Percentiles rank a stretch among this genome's conserved stretches.
These are phyloP conservation scores for Arizona elegans DNA, from an alignment of 2,113 vertebrate genomes.

Conservation along the genomic window DNA sequence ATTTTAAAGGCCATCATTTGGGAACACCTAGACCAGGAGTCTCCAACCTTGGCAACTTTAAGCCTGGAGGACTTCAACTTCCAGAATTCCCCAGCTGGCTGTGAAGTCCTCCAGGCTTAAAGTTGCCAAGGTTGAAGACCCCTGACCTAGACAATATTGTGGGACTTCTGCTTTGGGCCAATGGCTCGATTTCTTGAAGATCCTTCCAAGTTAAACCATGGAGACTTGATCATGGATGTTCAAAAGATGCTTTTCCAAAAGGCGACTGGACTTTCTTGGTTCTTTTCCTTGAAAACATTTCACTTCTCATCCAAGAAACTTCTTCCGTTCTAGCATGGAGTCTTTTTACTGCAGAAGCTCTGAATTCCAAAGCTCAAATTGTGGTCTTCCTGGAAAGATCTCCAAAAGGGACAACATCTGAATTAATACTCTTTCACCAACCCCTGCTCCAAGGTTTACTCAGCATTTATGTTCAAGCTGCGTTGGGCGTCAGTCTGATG, in stretches of 20 bases:
- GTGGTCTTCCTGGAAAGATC: background rate
- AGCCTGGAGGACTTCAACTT: no score
- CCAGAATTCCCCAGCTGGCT: no score
- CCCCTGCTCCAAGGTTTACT: slow-evolving; percentile 39
- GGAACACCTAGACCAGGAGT: background rate
- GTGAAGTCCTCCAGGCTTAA: no score
- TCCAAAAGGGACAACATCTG: background rate
- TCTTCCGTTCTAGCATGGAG: background rate
- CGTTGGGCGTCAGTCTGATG: background rate
- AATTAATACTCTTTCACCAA: slow-evolving; percentile 32
- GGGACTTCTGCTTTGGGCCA: no score
- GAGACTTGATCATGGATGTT: no score
- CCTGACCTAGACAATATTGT: background rate
- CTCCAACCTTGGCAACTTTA: no score
- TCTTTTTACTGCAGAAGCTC: background rate
- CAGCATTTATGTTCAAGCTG: slow-evolving; percentile 6
- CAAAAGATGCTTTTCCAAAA: no score
- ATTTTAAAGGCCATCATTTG: background rate
- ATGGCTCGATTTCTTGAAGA: no score
- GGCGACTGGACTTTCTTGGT: no score
- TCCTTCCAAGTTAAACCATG: background rate
- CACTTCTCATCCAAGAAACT: no score
- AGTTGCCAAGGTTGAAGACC: no score
- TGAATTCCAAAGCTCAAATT: background rate
- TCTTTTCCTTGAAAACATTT: no score